Evolutionary conservation across 2,797 vertebrate species (phyloP).

Genomic region (Pseudochirops cupreus): DNA sequence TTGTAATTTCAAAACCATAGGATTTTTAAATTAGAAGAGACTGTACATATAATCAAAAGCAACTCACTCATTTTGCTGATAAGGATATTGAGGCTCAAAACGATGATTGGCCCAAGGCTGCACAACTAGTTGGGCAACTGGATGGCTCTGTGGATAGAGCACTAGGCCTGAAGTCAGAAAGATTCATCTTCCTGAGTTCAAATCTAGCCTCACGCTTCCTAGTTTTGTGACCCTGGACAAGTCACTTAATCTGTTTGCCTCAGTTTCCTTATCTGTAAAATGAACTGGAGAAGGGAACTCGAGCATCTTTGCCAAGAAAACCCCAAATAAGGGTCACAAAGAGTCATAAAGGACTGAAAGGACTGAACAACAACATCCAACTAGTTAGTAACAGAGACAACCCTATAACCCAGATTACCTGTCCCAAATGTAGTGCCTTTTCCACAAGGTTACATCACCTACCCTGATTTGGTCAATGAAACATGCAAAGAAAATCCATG

Average conservation of each 20-base stretch:
- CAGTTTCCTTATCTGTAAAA: background rate
- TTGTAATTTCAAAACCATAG: conserved; percentile 31
- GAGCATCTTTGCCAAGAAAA: background rate
- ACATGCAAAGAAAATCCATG: too few relatives aligned
- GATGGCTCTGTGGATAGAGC: background rate
- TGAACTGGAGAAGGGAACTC: background rate
- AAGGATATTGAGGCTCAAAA: background rate
- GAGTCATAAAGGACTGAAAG: background rate
- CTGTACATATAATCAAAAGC: background rate
- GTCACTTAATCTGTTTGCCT: background rate
- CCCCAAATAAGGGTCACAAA: background rate
- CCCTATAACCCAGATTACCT: too few relatives aligned
- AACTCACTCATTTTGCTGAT: conserved; percentile 41
- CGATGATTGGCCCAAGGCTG: background rate
- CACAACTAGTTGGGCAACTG: background rate
- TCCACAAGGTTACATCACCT: too few relatives aligned
- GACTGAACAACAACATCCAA: background rate
- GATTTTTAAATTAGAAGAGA: conserved; percentile 15
- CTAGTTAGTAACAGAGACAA: too few relatives aligned
- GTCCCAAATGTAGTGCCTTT: too few relatives aligned
- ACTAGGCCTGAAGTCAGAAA: too few relatives aligned
- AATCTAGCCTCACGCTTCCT: background rate
- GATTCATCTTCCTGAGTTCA: background rate
- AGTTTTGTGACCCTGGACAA: background rate
- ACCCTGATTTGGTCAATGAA: too few relatives aligned